Base-by-base conservation (phyloP, 2,113 vertebrate genomes). In the Seriola quinqueradiata region DNA sequence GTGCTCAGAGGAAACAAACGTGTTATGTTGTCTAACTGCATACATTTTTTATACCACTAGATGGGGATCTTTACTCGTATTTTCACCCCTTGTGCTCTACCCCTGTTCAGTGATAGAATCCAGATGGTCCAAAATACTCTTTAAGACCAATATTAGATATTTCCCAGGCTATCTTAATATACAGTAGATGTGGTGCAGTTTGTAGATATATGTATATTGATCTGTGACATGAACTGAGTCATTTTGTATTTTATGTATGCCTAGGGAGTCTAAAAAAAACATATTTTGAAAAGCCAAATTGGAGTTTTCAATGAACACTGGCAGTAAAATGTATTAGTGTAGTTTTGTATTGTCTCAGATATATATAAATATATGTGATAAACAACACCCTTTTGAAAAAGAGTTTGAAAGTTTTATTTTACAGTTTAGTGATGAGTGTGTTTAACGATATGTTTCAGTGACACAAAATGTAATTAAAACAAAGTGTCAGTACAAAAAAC, bases 1-100 rank as follows among this genome's bases (percentile, higher is more conserved):
- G 5, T 61, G 17, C 8, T 13, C 28, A 7, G 19, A 54, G 4
- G 4, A 3, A 28, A 34, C 10, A 54, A 63, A 34, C 11, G 44
- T 12, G 8, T 79, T 69, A 28, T 28, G 42, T 44, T 44, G 19
- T 50, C 5, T 7, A 66, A 44, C n/a, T 82, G 70, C 64, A 76
- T 78, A 8, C 16, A 4, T 21, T 10, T 5, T 71, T 71, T 14
- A 14, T 1, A 40, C 89, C 93, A 92, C 91, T 90, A 91, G 92
- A 75, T 90, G 92, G 92, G 0, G 82, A 42, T 80, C 63, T 90
- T 83, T n/a, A 40, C 67, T 52, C 1, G 68, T 63, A 40, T 72
- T 70, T 48, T 36, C 38, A 3, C 25, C 25, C 13, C 11, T 77
- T 14, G 5, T 25, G 9, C 21, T 11, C 17, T 44, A 3, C 0